A percentile compares a stretch with the other conserved stretches of the same genome.
Evolutionary conservation across 2,797 vertebrate species (phyloP).

Genomic region (Chelon auratus): DNA sequence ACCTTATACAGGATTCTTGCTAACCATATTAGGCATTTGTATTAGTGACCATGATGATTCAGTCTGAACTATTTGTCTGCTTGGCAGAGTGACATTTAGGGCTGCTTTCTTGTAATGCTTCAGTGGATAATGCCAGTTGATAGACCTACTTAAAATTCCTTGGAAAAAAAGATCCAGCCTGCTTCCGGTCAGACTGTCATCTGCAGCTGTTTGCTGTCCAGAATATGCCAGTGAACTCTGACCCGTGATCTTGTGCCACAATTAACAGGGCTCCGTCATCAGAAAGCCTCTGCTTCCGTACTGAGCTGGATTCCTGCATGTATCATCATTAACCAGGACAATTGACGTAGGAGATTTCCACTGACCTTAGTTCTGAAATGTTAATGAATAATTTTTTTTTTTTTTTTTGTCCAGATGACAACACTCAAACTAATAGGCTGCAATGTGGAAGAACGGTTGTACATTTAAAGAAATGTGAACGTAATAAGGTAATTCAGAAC

Average conservation of each 20-base stretch:
- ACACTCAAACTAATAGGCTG: constrained; percentile 20
- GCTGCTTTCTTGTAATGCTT: constrained; percentile 11
- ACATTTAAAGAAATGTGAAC: background rate
- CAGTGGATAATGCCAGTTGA: constrained; percentile 28
- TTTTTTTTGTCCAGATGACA: constrained; percentile 14
- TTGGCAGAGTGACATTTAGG: constrained; percentile 3
- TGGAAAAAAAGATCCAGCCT: constrained; percentile 13
- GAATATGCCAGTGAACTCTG: constrained; percentile 69
- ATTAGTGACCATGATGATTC: constrained; percentile 10
- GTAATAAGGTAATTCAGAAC: background rate
- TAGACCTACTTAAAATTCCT: constrained; percentile 46
- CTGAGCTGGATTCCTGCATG: constrained; percentile 33
- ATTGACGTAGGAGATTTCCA: constrained; percentile 31
- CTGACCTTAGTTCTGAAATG: background rate
- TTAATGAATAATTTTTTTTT: constrained; percentile 5
- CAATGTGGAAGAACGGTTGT: background rate
- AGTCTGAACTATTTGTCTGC: constrained; percentile 13
- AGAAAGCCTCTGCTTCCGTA: constrained; percentile 32
- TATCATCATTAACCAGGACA: constrained; percentile 39
- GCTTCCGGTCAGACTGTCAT: constrained; percentile 60
- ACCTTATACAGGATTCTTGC: background rate
- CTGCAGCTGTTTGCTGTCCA: constrained; percentile 68
- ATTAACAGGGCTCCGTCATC: constrained; percentile 48
- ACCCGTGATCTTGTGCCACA: constrained; percentile 37
- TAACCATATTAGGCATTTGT: constrained; percentile 1